Conservation (phyloP, 1,140 invertebrate genomes). For the Lineus longissimus region DNA sequence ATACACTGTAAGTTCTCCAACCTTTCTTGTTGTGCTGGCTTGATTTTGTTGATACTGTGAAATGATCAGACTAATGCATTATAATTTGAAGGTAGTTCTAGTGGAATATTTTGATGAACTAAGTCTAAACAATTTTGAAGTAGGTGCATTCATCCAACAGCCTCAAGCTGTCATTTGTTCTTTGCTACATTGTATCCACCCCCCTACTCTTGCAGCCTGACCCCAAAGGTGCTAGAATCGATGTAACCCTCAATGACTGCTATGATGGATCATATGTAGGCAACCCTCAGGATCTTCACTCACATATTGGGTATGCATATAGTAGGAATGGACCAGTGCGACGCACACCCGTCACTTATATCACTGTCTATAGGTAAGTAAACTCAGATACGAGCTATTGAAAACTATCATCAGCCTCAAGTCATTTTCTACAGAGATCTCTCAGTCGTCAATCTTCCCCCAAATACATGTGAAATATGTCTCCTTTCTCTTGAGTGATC, state of each 20-base stretch:
- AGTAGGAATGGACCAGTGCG: constrained; percentile 78
- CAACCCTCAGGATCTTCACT: constrained; percentile 83
- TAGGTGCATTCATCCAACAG: too few species aligned
- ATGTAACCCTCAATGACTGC: constrained; percentile 90
- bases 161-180: too few species aligned
- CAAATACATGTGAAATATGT: too few species aligned
- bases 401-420: too few species aligned
- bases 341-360: constrained; percentile 79
- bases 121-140: too few species aligned
- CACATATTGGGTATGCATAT: constrained; percentile 64
- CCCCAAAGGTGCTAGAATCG: constrained; percentile 79
- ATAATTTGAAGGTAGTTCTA: neutral
- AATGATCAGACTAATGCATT: neutral
- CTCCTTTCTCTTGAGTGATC: too few species aligned
- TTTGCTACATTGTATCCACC: too few species aligned
- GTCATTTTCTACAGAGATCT: too few species aligned
- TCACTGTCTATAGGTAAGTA: constrained; percentile 72
- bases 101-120: neutral
- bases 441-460: too few species aligned
- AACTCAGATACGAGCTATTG: too few species aligned
- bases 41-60: neutral
- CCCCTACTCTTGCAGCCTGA: constrained; percentile 54
- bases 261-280: constrained; percentile 94
- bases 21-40: neutral
- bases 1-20: constrained; percentile 68